Conservation (phyloP, 2,797 vertebrate species). For the Karalla daura region DNA sequence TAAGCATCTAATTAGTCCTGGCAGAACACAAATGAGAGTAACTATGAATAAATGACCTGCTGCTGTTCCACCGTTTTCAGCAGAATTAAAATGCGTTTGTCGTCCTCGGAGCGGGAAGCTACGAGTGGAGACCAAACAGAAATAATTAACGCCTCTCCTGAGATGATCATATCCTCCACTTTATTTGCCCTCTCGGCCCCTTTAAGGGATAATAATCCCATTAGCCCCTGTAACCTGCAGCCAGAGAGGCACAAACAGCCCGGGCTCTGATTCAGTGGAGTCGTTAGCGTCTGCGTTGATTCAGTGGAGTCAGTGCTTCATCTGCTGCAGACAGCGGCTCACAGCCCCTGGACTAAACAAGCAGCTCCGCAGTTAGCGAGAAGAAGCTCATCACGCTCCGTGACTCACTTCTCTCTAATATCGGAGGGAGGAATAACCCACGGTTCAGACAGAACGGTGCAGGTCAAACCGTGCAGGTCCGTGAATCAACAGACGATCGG, state of each 20-base stretch:
- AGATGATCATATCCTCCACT: not conserved
- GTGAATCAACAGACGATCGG: conserved; percentile 21
- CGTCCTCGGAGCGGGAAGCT: not conserved
- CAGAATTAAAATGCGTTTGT: conserved; percentile 20
- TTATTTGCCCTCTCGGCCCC: conserved; percentile 25
- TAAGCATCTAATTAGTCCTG: conserved; percentile 58
- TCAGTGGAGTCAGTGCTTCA: conserved; percentile 28
- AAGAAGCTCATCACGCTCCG: conserved; percentile 14
- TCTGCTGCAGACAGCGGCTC: conserved; percentile 20
- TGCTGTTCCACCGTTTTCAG: conserved; percentile 1
- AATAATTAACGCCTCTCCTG: not conserved
- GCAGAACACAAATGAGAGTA: conserved; percentile 33
- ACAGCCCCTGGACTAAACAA: conserved; percentile 29
- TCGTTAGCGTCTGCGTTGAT: conserved; percentile 45
- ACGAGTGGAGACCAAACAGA: not conserved
- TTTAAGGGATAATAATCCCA: conserved; percentile 37
- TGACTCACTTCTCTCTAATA: not conserved
- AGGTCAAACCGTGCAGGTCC: conserved; percentile 8
- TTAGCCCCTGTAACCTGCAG: conserved; percentile 53
- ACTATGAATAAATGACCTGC: conserved; percentile 23
- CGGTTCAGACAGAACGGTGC: not conserved
- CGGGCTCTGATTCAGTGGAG: conserved; percentile 35
- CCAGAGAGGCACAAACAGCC: conserved; percentile 39
- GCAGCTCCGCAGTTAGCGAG: conserved; percentile 10
- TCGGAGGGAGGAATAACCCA: conserved; percentile 1